Evolutionary conservation across 2,113 vertebrate species (phyloP), one percentile per base, ranked within the genome.

Genomic region (Gnathonemus longibarbis): DNA sequence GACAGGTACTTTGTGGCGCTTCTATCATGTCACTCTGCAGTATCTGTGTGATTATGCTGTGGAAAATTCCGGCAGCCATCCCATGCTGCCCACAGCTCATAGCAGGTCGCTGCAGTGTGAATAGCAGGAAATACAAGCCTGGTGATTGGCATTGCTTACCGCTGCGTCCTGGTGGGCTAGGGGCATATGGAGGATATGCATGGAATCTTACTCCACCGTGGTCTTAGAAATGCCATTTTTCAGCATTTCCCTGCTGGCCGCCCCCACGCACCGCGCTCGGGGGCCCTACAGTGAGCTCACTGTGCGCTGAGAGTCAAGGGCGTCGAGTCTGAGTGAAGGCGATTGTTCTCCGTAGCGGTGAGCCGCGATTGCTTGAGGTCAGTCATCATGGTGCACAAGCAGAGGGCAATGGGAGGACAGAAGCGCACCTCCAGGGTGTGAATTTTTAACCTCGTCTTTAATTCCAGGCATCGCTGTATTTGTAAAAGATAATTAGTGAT

Each of bases 381-480:
- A 52, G 45, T 24, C 21, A 53, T 84, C 89, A 49, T 13, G 31
- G 24, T 24, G 42, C 70, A 77, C 70, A 80, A 27, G 17, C 10
- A 66, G 80, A 58, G 50, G 89, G 9, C 50, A 24, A 5, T 11
- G 11, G 27, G 42, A 85, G 89, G 89, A 62, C 24, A 89, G 80
- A 27, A 42, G 10, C 24, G 31, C 11, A 27, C 83, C 50, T 89
- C 9, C n/a, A 49, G 89, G 89, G 89, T 85, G 80, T 48, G n/a
- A 85, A 89, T 56, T 45, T 62, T 89, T 85, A 27, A 62, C 39
- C 35, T 24, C 42, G n/a, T 62, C 24, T 24, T 85, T 84, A 89
- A 89, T 84, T 52, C 53, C 89, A 89, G 48, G 39, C 49, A 8
- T 15, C 27, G 21, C 46, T 39, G 13, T 80, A 48, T 48, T 52